A percentile compares a stretch with the other conserved stretches of the same genome.
These are phyloP conservation scores for Smithornis capensis DNA, from an alignment of 2,113 vertebrate genomes.

Conservation along the genomic window DNA sequence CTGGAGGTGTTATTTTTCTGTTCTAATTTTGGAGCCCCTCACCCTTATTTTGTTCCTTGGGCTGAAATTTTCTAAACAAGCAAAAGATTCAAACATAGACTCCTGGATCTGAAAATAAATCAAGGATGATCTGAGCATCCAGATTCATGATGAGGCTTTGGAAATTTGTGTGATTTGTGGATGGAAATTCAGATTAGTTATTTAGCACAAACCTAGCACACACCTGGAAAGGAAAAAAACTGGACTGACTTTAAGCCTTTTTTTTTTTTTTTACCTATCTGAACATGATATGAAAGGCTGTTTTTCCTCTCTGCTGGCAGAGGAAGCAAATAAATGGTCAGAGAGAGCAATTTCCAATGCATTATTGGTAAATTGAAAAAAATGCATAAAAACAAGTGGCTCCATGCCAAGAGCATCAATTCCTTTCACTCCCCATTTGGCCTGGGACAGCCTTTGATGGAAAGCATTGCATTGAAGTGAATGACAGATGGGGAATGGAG, in stretches of 20 bases:
- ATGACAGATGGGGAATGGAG: background rate
- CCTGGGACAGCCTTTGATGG: background rate
- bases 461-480: background rate
- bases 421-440: background rate
- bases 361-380: conserved; percentile 1
- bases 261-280: background rate
- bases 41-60: background rate
- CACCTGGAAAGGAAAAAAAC: background rate
- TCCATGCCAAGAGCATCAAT: background rate
- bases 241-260: background rate
- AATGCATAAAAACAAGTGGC: background rate
- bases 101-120: background rate
- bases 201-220: background rate
- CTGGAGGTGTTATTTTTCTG: background rate
- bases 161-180: background rate
- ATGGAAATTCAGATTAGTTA: background rate
- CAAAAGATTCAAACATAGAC: background rate
- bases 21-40: background rate
- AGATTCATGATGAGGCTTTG: background rate
- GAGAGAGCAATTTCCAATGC: conserved; percentile 6
- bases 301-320: background rate
- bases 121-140: background rate
- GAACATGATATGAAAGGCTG: background rate
- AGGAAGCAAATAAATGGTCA: background rate
- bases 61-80: background rate